Evolutionary conservation across 2,888 invertebrate genomes (phyloP), one percentile per base, ranked within the genome.

Genomic region (Ophion costatus): DNA sequence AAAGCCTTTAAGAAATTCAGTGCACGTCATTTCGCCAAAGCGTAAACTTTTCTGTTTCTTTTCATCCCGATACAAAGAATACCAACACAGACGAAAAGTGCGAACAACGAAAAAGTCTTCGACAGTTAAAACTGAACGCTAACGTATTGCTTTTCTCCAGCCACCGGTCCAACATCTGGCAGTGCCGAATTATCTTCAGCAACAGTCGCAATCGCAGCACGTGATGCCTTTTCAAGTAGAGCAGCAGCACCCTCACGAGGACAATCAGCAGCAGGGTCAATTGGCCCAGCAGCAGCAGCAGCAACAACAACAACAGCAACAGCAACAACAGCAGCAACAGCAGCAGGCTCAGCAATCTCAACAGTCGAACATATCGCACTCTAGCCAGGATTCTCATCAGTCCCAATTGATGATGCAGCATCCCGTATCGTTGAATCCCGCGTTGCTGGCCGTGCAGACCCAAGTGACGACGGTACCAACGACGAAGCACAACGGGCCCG

Each of bases 401-500:
- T 69, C 84, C 20, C 83, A 83, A 29, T 24, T 87, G 38, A 84
- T 82, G 63, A 80, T 86, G 70, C 85, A 84, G 24, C 85, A 85
- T 73, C 74, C 88, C 6, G 74, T 83, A 17, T 63, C 86, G 67
- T 86, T 86, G 42, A 92, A 92, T 85, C 90, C 85, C 0, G 76
- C 20, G 22, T 57, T 85, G 42, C 29, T 85, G 17, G 79, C 71
- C 0, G 79, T 73, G 20, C 83, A 63, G 63, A 80, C 9, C 6
- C 80, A 69, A 29, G 51, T 17, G 22, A 79, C 61, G n/a, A 67
- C 74, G 6, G 66, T 82, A 11, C 75, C 87, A 33, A 84, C 86
- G 51, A 86, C 86, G n/a, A 92, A 92, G 83, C 90, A 89, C 45
- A 91, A 89, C 71, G 90, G 90, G 64, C 91, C 92, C 45, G 91